Evolutionary conservation across 2,797 vertebrate genomes (phyloP), one percentile per base, ranked within the genome.

Genomic region (Numenius phaeopus): DNA sequence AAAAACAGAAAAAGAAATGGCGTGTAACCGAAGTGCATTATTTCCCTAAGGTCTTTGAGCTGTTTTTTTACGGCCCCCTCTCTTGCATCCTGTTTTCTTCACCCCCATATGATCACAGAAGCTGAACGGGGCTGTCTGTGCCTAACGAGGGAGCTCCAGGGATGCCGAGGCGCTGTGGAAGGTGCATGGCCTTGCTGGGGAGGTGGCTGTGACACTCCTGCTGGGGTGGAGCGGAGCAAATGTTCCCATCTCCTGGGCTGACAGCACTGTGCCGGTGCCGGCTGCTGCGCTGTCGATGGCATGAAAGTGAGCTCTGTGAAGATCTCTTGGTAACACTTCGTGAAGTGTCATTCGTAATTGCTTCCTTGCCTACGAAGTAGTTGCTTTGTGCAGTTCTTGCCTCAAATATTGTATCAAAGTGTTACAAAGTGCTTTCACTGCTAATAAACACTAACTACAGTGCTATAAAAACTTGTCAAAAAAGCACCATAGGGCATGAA

Each of bases 401-500:
- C 91, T 94, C 92, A 37, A 47, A 23, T 5, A 32, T 11, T 85
- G 46, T n/a, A 77, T 44, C 42, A 30, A 13, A 84, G 78, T 18
- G 75, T 54, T 91, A 40, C 19, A 55, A 92, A 95, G 81, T 57
- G 88, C 47, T 95, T 78, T 83, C 44, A 26, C 26, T 47, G 87
- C 84, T 83, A 78, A 92, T 87, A 94, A 97, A 95, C 52, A 54
- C 59, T 78, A 83, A n/a, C 40, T 30, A 5, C 0, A 3, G 61
- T 39, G 75, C 81, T 71, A 52, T 16, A 67, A 88, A 50, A 78
- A 40, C 70, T n/a, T 90, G 82, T 69, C 94, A 95, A 34, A 83
- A 50, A 92, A 57, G 67, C 82, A 83, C 89, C 82, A 67, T 3
- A 34, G 85, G 87, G 72, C 85, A 91, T 42, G 80, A 89, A 95